Conservation (phyloP, 2,888 invertebrate species). For the Meandrusa payeni region DNA sequence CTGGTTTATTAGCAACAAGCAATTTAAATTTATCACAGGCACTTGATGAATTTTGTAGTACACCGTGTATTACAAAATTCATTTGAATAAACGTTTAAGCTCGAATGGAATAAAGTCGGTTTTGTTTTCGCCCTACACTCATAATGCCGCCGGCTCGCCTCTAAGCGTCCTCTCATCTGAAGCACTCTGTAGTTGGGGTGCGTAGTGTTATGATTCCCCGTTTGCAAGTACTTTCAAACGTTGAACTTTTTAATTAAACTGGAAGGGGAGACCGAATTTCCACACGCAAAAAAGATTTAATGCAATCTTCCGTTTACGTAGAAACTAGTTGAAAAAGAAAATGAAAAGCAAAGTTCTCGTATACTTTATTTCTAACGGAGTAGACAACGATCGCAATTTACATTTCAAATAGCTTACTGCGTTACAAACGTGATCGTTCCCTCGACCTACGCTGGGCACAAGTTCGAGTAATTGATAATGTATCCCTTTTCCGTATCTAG, state of each 20-base stretch:
- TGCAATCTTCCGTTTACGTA: neutral
- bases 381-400: too few relatives aligned
- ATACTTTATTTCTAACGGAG: neutral
- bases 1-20: too few relatives aligned
- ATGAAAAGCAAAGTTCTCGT: neutral
- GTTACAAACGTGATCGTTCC: too few relatives aligned
- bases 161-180: constrained; percentile 21
- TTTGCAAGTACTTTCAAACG: constrained; percentile 15
- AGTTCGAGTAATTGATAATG: too few relatives aligned
- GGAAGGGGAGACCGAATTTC: neutral
- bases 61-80: neutral
- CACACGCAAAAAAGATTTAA: neutral
- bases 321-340: too few relatives aligned
- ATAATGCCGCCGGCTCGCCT: constrained; percentile 18
- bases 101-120: constrained; percentile 6
- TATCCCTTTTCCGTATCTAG: too few relatives aligned
- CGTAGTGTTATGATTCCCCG: constrained; percentile 22
- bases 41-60: neutral
- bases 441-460: too few relatives aligned
- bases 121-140: constrained; percentile 4
- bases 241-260: constrained; percentile 24
- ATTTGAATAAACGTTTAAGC: constrained; percentile 13
- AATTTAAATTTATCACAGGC: neutral
- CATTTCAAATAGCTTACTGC: too few relatives aligned
- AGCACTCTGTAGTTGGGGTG: constrained; percentile 21